phyloP scores from a whole-genome alignment of 2,113 vertebrate species.

The Leucoraja erinaceus region DNA sequence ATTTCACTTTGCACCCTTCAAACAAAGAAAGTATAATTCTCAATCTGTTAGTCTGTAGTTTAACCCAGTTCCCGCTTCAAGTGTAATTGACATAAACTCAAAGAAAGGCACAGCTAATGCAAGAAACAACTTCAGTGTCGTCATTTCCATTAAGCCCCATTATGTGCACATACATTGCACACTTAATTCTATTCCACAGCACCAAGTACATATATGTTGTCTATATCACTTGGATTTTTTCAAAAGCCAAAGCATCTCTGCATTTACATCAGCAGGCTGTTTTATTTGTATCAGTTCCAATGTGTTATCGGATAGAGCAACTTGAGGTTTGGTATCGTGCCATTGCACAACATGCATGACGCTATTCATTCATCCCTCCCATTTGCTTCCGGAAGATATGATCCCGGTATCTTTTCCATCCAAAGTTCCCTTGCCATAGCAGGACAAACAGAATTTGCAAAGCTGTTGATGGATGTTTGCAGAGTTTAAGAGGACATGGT shows the following conservation, averaged over 20 bases:
- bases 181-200: not conserved
- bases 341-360: not conserved
- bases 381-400: not conserved
- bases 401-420: too few species aligned
- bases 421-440: not conserved
- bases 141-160: not conserved
- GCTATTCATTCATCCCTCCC: not conserved
- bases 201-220: slow-evolving; percentile 2
- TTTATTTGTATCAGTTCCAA: not conserved
- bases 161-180: not conserved
- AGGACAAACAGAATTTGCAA: not conserved
- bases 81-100: not conserved
- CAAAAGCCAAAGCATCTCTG: not conserved
- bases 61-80: not conserved
- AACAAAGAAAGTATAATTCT: not conserved
- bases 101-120: not conserved
- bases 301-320: not conserved
- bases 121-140: not conserved
- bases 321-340: not conserved
- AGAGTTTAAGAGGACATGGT: not conserved
- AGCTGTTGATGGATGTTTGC: not conserved
- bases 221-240: not conserved
- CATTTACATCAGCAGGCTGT: not conserved
- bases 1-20: not conserved
- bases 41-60: not conserved